Evolutionary conservation across 2,797 vertebrate genomes (phyloP).

Genomic region (Fistularia tabacaria): DNA sequence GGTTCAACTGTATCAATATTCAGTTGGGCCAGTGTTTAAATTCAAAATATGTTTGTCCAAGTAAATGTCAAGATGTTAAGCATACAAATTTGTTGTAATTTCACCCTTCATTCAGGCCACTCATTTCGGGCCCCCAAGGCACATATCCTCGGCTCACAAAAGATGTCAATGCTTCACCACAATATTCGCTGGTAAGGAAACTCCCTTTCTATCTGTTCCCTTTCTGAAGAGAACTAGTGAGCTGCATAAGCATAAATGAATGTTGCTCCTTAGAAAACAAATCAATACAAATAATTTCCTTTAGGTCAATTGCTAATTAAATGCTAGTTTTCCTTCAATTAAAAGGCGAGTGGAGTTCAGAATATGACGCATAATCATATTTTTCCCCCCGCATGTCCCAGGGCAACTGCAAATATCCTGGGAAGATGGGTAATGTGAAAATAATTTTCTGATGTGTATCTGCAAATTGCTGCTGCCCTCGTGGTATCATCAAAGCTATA

Average conservation of each 20-base stretch:
- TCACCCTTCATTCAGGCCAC: constrained; percentile 5
- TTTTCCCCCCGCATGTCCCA: constrained; percentile 30
- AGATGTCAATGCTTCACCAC: constrained; percentile 32
- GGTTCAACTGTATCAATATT: too few relatives aligned
- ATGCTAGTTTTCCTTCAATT: constrained; percentile 69
- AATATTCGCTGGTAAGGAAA: constrained; percentile 53
- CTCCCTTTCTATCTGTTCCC: constrained; percentile 24
- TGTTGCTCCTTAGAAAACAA: constrained; percentile 68
- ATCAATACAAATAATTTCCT: constrained; percentile 78
- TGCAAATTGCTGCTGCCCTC: constrained; percentile 59
- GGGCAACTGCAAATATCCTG: constrained; percentile 37
- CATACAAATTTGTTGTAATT: constrained; percentile 10
- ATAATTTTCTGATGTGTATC: constrained; percentile 65
- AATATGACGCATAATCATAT: constrained; percentile 63
- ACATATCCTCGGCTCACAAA: constrained; percentile 18
- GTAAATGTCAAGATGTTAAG: background rate
- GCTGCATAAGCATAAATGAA: constrained; percentile 42
- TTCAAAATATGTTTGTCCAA: too few relatives aligned
- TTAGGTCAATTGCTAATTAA: constrained; percentile 78
- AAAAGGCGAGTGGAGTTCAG: constrained; percentile 63
- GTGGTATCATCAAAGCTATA: constrained; percentile 56
- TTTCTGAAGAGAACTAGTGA: constrained; percentile 33
- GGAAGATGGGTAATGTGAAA: constrained; percentile 55
- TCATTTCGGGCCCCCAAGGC: constrained; percentile 6
- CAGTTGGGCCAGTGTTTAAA: background rate